phyloP scores from a whole-genome alignment of 2,888 invertebrate species.

The Lamproptera curius region DNA sequence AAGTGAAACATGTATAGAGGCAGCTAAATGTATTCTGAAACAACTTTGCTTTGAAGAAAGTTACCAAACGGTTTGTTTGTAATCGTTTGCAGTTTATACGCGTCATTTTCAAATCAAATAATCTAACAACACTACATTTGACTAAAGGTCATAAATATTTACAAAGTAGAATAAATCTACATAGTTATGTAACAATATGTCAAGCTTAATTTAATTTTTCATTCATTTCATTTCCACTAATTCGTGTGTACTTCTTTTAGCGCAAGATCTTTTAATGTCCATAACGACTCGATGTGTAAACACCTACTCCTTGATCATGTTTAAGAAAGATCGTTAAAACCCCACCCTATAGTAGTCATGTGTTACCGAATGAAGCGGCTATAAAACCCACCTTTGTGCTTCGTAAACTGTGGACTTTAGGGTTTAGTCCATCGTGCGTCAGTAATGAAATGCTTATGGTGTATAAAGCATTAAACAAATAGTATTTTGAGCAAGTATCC shows the following conservation, averaged over 20 bases:
- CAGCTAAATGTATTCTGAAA: no score
- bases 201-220: no score
- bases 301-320: conserved; percentile 16
- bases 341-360: conserved; percentile 6
- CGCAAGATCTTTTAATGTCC: conserved; percentile 4
- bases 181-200: no score
- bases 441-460: conserved; percentile 2
- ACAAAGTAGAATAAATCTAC: no score
- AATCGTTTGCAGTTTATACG: no score
- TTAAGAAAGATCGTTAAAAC: conserved; percentile 10
- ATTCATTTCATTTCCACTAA: not conserved
- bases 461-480: conserved; percentile 9
- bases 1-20: no score
- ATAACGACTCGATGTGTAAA: conserved; percentile 5
- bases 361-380: conserved; percentile 6
- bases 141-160: no score
- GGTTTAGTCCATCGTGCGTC: conserved; percentile 6
- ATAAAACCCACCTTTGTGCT: conserved; percentile 20
- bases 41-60: no score
- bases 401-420: conserved; percentile 4
- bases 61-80: no score
- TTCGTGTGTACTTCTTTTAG: not conserved
- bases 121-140: no score
- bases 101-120: no score
- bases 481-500: conserved; percentile 8